Percentiles rank a stretch among this genome's conserved stretches.
phyloP scores from a whole-genome alignment of 2,888 invertebrate species.

The Carterocephalus palaemon region DNA sequence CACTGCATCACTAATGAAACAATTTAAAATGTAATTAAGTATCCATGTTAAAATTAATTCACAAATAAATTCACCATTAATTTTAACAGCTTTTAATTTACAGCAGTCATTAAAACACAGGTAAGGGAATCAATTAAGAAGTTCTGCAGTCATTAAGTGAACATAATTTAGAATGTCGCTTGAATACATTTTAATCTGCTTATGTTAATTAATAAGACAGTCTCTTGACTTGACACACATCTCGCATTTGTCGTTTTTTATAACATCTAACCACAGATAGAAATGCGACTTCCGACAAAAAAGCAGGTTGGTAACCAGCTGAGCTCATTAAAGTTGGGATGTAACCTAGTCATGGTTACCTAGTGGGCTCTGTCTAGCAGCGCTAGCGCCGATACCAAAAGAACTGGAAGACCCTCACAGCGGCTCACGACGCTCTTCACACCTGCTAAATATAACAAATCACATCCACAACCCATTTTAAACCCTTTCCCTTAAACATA shows the following conservation, averaged over 20 bases:
- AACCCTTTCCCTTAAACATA: neutral
- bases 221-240: slow-evolving; percentile 5
- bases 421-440: slow-evolving; percentile 13
- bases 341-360: too few species aligned
- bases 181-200: slow-evolving; percentile 12
- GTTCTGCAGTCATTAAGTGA: neutral
- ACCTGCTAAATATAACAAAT: slow-evolving; percentile 19
- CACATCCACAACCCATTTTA: neutral
- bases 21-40: neutral
- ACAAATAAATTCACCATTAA: neutral
- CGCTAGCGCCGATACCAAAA: too few species aligned
- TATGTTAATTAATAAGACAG: slow-evolving; percentile 4
- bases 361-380: too few species aligned
- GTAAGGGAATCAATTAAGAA: neutral
- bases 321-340: too few species aligned
- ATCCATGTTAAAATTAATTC: neutral
- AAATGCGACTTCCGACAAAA: too few species aligned
- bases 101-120: neutral
- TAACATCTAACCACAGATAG: too few species aligned
- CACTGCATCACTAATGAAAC: neutral
- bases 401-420: slow-evolving; percentile 16
- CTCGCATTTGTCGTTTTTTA: too few species aligned
- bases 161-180: slow-evolving; percentile 3
- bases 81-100: slow-evolving; percentile 6
- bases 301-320: too few species aligned